Evolutionary conservation across 2,113 vertebrate species (phyloP).

Genomic region (Lampris megalopsis): DNA sequence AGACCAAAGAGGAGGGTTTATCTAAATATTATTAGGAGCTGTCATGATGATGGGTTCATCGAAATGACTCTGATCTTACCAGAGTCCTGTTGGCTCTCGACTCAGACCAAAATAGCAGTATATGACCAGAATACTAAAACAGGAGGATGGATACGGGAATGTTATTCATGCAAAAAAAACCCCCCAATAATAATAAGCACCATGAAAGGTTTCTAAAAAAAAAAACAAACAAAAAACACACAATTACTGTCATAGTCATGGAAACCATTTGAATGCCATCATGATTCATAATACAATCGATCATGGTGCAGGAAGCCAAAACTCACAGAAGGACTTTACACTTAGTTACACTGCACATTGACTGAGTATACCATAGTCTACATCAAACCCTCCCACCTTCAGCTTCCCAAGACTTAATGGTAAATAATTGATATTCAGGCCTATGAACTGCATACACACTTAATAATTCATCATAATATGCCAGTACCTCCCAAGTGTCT

Average conservation of each 20-base stretch:
- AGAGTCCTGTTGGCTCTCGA: constrained; percentile 42
- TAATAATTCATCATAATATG: constrained; percentile 74
- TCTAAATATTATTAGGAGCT: constrained; percentile 19
- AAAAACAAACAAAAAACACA: neutral
- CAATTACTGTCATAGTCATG: constrained; percentile 13
- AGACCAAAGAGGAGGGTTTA: constrained; percentile 15
- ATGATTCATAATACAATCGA: neutral
- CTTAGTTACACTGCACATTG: constrained; percentile 4
- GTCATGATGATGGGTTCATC: constrained; percentile 56
- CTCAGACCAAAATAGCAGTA: constrained; percentile 46
- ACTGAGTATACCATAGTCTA: constrained; percentile 36
- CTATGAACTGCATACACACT: constrained; percentile 67
- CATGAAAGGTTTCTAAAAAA: too few relatives aligned
- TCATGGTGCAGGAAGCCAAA: constrained; percentile 9
- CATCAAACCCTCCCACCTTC: constrained; percentile 47
- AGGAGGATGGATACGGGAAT: neutral
- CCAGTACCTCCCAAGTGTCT: constrained; percentile 50
- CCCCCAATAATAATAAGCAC: too few relatives aligned
- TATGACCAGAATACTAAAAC: constrained; percentile 35
- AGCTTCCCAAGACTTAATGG: constrained; percentile 64
- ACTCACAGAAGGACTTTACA: neutral
- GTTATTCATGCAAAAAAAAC: neutral
- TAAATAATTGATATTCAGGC: constrained; percentile 76
- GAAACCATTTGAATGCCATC: constrained; percentile 15
- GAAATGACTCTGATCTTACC: constrained; percentile 53